phyloP scores from a whole-genome alignment of 2,113 vertebrate genomes.

The Aspidoscelis tigris region DNA sequence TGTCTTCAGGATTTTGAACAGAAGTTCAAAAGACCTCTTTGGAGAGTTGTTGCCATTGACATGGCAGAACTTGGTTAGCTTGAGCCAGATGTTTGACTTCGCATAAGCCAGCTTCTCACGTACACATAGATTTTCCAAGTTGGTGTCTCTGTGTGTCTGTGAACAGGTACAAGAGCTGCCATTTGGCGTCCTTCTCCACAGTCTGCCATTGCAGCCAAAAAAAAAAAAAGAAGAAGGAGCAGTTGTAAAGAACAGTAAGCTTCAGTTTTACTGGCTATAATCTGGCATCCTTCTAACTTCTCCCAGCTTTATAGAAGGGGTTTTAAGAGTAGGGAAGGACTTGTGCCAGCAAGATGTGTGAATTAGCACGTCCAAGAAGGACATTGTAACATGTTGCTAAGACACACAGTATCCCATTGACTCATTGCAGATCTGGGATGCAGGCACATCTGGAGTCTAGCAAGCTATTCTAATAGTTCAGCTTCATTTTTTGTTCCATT shows the following conservation, averaged over 20 bases:
- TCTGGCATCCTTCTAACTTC: neutral
- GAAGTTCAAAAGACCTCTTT: neutral
- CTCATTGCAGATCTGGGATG: neutral
- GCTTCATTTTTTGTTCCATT: no score
- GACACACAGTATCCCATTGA: neutral
- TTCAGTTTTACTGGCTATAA: neutral
- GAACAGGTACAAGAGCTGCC: neutral
- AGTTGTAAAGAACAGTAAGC: neutral
- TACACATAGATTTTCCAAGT: neutral
- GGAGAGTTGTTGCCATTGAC: neutral
- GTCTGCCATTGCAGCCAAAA: neutral
- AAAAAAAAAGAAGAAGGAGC: no score
- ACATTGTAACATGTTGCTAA: neutral
- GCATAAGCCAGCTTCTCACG: neutral
- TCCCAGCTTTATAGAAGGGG: neutral
- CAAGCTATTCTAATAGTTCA: neutral
- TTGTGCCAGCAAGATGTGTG: neutral
- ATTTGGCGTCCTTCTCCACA: neutral
- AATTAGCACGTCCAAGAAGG: neutral
- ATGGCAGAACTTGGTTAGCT: neutral
- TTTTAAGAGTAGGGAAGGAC: neutral
- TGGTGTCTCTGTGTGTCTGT: neutral
- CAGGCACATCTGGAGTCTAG: neutral
- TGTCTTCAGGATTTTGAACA: neutral
- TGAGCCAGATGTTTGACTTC: neutral